Percentiles rank a stretch among this genome's conserved stretches.
Conservation (phyloP, 2,888 invertebrate genomes). For the Argyra leucocephala region DNA sequence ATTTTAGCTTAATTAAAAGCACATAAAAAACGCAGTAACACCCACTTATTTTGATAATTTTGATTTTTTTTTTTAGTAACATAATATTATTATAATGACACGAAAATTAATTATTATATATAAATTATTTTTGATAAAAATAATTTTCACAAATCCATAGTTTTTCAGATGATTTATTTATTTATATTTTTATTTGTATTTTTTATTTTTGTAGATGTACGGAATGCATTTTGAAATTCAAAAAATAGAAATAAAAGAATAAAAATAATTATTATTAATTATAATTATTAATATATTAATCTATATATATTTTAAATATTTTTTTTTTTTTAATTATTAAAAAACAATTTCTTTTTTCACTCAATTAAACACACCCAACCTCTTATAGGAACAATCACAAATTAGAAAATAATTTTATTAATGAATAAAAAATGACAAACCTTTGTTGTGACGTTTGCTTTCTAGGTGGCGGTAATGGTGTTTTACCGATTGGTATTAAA, state of each 20-base stretch:
- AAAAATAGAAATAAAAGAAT: slow-evolving; percentile 5
- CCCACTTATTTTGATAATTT: background rate
- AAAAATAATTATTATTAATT: slow-evolving; percentile 12
- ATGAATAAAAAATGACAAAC: slow-evolving; percentile 29
- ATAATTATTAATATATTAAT: background rate
- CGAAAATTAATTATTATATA: background rate
- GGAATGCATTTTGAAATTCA: background rate
- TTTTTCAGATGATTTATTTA: background rate
- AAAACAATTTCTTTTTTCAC: background rate
- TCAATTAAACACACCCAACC: background rate
- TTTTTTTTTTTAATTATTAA: background rate
- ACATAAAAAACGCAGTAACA: background rate
- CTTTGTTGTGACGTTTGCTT: slow-evolving; percentile 35
- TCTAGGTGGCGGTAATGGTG: slow-evolving; percentile 39
- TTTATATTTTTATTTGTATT: background rate
- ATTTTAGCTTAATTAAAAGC: background rate
- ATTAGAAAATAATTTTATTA: background rate
- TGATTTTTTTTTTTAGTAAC: too few species aligned
- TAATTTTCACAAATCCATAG: background rate
- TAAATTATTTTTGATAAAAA: background rate
- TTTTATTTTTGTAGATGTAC: background rate
- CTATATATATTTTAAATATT: background rate
- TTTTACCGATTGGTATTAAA: slow-evolving; percentile 29
- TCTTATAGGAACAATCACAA: background rate
- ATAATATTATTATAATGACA: too few species aligned